phyloP scores from a whole-genome alignment of 2,113 vertebrate genomes.

The Taurulus bubalis region DNA sequence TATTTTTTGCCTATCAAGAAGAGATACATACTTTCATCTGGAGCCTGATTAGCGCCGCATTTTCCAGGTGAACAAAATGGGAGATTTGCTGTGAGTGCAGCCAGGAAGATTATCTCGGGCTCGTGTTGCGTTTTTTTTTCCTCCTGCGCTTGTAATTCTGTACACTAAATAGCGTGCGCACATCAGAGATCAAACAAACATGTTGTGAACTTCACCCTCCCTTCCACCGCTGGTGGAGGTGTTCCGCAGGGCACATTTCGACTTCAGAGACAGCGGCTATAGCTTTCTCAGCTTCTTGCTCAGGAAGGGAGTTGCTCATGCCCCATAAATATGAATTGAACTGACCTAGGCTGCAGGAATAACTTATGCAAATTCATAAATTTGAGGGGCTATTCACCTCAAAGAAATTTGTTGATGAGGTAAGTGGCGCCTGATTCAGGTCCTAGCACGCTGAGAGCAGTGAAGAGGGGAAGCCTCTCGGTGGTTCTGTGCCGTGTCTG shows the following conservation, averaged over 20 bases:
- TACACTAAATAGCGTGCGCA: conserved; percentile 33
- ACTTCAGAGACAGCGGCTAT: conserved; percentile 49
- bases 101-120: conserved; percentile 24
- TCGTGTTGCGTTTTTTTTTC: conserved; percentile 13
- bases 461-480: conserved; percentile 29
- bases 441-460: conserved; percentile 36
- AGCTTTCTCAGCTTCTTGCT: conserved; percentile 45
- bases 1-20: background rate
- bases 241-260: conserved; percentile 52
- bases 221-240: conserved; percentile 7
- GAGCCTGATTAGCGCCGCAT: conserved; percentile 5
- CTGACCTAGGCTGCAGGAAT: conserved; percentile 60
- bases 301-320: conserved; percentile 45
- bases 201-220: conserved; percentile 42
- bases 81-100: conserved; percentile 30
- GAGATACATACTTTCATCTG: background rate
- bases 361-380: conserved; percentile 77
- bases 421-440: conserved; percentile 64
- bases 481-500: conserved; percentile 29
- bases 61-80: conserved; percentile 26
- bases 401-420: conserved; percentile 78
- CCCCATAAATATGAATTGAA: conserved; percentile 75
- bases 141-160: conserved; percentile 19
- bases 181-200: conserved; percentile 53
- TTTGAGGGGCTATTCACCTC: conserved; percentile 75